Conservation (phyloP, 2,113 vertebrate species). For the Natator depressus region DNA sequence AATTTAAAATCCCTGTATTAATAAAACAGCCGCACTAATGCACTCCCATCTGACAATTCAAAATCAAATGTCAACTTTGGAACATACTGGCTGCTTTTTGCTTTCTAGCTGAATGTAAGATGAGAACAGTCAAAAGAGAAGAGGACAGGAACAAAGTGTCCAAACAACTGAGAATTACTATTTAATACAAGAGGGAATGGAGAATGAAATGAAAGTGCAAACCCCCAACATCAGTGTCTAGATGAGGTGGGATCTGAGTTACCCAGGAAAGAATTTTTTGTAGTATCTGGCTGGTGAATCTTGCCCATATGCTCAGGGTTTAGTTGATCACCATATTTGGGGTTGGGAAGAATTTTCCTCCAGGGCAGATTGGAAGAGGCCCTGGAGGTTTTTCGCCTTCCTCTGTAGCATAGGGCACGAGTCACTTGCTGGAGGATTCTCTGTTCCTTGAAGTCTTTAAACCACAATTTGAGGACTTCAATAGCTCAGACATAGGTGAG, state of each 20-base stretch:
- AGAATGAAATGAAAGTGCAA: not conserved
- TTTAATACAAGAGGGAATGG: not conserved
- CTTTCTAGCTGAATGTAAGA: not conserved
- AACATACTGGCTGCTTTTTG: not conserved
- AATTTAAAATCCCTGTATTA: not conserved
- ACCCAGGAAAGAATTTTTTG: too few species aligned
- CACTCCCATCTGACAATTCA: not conserved
- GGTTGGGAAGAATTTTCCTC: too few species aligned
- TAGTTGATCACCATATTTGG: too few species aligned
- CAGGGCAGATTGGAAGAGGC: too few species aligned
- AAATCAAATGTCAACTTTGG: conserved; percentile 21
- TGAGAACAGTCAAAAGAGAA: not conserved
- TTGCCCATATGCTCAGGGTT: too few species aligned
- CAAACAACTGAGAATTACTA: conserved; percentile 12
- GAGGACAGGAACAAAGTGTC: not conserved
- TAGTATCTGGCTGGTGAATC: too few species aligned
- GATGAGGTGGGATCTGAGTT: not conserved
- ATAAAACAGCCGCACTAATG: not conserved
- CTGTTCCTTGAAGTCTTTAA: too few species aligned
- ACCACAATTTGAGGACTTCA: too few species aligned
- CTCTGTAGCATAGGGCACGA: too few species aligned
- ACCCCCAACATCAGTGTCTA: not conserved
- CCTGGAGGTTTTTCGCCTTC: too few species aligned
- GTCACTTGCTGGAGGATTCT: too few species aligned
- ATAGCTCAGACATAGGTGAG: too few species aligned